Base-by-base conservation (phyloP, 2,888 invertebrate species). In the Erebia ligea region DNA sequence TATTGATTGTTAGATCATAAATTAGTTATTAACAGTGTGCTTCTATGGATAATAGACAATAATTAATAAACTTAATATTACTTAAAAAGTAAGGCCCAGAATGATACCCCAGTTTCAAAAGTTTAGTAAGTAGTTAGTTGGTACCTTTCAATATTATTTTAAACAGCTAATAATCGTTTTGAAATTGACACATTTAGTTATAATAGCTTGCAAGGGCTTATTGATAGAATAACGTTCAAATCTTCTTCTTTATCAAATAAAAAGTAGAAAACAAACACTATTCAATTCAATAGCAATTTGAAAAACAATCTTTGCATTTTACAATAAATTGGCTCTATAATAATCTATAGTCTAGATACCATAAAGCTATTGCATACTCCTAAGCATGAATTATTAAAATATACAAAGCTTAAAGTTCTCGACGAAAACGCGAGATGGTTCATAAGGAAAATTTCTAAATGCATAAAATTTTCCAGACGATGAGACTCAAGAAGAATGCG, bases 401-500 rank as follows among this genome's bases (percentile, higher is more conserved):
- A 56, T 57, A 21, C 21, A 57, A 21, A 67, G 58, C 66, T 67
- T 45, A 67, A 67, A 67, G 25, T 58, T 17, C 48, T 11, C 58
- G 67, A 48, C 34, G 21, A 71, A 58, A 63, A 50, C 45, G 45
- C 11, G 50, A 42, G 58, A 45, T 59, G 63, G 57, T 59, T 67
- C 58, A 69, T 68, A 73, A 68, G 64, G 61, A 58, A 68, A 65
- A 69, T 68, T 67, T 71, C 59, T 68, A 73, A 73, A 73, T 73
- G 69, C 67, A 73, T 72, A 69, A 72, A 69, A 64, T 52, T 72
- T 73, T 71, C 67, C 72, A 72, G 72, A 69, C 72, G 67, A 63
- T 56, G 63, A 68, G 62, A 52, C 67, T 68, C 66, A 71, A 71
- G 74, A 73, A 73, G 75, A 75, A 75, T 75, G 71, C 73, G 72